A percentile compares a stretch with the other conserved stretches of the same genome.
phyloP scores from a whole-genome alignment of 37 sponge, comb jelly and placozoan species.

The Oopsacas minuta region DNA sequence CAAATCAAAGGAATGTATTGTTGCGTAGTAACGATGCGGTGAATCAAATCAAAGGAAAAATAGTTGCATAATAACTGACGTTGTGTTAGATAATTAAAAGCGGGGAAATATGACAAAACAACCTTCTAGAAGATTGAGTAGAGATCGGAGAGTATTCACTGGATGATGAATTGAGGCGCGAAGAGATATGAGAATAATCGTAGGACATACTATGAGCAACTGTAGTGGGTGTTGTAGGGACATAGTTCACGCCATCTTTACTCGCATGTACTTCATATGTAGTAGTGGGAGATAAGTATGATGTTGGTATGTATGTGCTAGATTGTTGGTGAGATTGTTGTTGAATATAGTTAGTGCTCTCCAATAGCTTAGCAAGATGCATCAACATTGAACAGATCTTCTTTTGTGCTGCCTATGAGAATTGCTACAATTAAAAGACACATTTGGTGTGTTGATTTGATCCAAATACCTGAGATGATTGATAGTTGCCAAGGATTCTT shows the following conservation, averaged over 20 bases:
- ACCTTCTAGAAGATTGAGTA: conserved; percentile 5
- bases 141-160: conserved; percentile 8
- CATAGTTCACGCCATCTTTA: not conserved
- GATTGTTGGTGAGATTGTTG: not conserved
- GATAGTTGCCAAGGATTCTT: conserved; percentile 1
- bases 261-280: not conserved
- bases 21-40: too few relatives aligned
- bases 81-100: too few relatives aligned
- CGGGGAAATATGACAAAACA: too few relatives aligned
- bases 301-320: not conserved
- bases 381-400: not conserved
- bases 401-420: not conserved
- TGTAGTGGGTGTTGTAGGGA: not conserved
- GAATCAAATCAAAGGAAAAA: too few relatives aligned
- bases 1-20: too few relatives aligned
- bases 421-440: not conserved
- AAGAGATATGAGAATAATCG: not conserved
- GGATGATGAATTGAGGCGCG: not conserved
- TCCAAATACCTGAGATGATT: not conserved
- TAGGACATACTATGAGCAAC: not conserved
- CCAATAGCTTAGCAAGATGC: conserved; percentile 11
- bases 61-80: too few relatives aligned
- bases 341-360: not conserved
- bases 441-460: not conserved
- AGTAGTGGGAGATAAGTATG: not conserved